Base-by-base conservation (phyloP, 2,113 vertebrate species). In the Naja naja region DNA sequence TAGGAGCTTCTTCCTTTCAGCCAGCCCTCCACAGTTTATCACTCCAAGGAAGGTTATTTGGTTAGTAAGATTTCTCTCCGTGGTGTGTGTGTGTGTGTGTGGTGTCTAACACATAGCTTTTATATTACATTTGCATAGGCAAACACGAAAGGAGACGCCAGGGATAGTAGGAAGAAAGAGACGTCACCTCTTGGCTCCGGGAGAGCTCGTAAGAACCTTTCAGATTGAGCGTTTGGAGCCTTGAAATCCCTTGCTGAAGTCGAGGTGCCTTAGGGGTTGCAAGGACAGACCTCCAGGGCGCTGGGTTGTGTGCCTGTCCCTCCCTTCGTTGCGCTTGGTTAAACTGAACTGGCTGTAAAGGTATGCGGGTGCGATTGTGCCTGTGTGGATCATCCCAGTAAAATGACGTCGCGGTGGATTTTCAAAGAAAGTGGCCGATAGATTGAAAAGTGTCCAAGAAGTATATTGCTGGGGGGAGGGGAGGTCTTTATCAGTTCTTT, bases 1-100 rank as follows among this genome's bases (percentile, higher is more conserved):
- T 94, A 97, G 96, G 94, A 97, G 93, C 95, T 60, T 91, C 93
- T 96, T 97, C 97, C 96, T 97, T 97, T 94, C 94, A 95, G 94
- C 34, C 96, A 96, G 94, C 95, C 97, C 96, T 97, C 97, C 97
- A 96, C 97, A 97, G 97, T 97, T 97, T 96, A 97, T 93, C 94
- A 90, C 52, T 27, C 85, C 95, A 93, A 95, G 90, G 93, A 94
- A 96, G 95, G 92, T 93, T 93, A 58, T 94, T 93, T 69, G 96
- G 95, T 92, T 95, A 95, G 92, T 95, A 94, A 96, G 97, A 90
- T 96, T 97, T 95, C 96, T 96, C 90, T 43, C 34, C 34, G 74
- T 10, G 18, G 34, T 39, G 7, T 43, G 74, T 22, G 34, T 81
- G 30, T 64, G 60, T 64, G 18, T 39, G 34, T 23, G 34, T 43